These are phyloP conservation scores for Dicyrtoma fusca DNA, from an alignment of 2,888 invertebrate species.

Conservation along the genomic window DNA sequence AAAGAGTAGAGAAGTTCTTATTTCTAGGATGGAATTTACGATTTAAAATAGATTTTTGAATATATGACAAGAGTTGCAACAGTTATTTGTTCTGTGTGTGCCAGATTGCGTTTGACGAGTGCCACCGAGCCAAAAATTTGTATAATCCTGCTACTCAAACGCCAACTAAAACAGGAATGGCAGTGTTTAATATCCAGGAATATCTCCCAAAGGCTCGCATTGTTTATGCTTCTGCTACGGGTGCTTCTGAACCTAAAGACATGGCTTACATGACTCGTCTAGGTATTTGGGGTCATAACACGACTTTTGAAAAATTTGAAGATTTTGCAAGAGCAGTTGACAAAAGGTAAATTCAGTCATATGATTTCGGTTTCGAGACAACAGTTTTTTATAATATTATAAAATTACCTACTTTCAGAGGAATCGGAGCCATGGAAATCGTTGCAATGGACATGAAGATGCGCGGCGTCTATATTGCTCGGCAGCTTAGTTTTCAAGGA, in stretches of 20 bases:
- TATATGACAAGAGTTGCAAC: no score
- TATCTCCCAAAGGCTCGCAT: slow-evolving; percentile 89
- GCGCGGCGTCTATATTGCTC: slow-evolving; percentile 97
- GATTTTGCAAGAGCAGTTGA: slow-evolving; percentile 98
- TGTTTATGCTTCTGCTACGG: slow-evolving; percentile 95
- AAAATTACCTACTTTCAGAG: no score
- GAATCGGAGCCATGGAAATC: slow-evolving; percentile 99
- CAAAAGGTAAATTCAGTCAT: slow-evolving; percentile 68
- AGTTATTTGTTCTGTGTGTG: no score
- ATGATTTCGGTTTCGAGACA: no score
- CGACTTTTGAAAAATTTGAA: slow-evolving; percentile 89
- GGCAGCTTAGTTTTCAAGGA: slow-evolving; percentile 97
- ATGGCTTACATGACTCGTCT: slow-evolving; percentile 98
- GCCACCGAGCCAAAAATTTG: slow-evolving; percentile 98
- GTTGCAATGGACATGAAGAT: slow-evolving; percentile 99
- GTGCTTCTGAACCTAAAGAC: slow-evolving; percentile 96
- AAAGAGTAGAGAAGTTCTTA: no score
- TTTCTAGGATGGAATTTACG: not conserved
- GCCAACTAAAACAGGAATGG: slow-evolving; percentile 94
- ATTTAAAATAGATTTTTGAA: no score
- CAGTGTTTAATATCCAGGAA: slow-evolving; percentile 94
- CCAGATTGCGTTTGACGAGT: slow-evolving; percentile 96
- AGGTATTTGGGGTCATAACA: slow-evolving; percentile 97
- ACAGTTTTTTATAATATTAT: not conserved
- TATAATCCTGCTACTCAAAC: slow-evolving; percentile 95